These are phyloP conservation scores for Leptoclinus maculatus DNA, from an alignment of 2,797 vertebrate species.

Conservation along the genomic window DNA sequence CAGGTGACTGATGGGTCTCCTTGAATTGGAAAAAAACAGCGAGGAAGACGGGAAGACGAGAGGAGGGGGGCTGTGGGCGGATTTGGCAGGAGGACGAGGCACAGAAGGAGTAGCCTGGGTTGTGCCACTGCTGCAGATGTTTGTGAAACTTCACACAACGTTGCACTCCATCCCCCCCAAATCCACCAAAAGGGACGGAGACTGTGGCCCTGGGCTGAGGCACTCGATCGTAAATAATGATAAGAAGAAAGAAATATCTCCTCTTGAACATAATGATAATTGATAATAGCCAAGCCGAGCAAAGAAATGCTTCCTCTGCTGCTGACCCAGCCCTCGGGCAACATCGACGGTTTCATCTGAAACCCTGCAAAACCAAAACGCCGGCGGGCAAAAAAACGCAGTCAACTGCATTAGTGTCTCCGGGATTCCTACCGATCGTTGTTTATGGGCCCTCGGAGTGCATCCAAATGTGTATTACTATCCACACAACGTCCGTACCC, in stretches of 20 bases:
- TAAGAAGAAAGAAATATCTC: slow-evolving; percentile 15
- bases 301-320: slow-evolving; percentile 45
- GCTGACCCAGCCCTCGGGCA: slow-evolving; percentile 42
- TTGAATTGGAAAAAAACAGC: slow-evolving; percentile 28
- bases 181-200: slow-evolving; percentile 16
- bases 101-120: slow-evolving; percentile 54
- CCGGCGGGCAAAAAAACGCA: slow-evolving; percentile 9
- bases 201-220: slow-evolving; percentile 20
- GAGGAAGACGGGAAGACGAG: slow-evolving; percentile 60
- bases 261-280: too few species aligned
- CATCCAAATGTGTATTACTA: slow-evolving; percentile 28
- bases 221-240: slow-evolving; percentile 32
- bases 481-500: slow-evolving; percentile 5
- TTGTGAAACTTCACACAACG: slow-evolving; percentile 53
- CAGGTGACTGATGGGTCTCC: slow-evolving; percentile 54
- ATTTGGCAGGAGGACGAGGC: slow-evolving; percentile 67
- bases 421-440: slow-evolving; percentile 9
- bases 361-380: slow-evolving; percentile 38
- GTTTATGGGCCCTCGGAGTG: slow-evolving; percentile 27
- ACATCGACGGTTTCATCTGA: slow-evolving; percentile 29
- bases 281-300: slow-evolving; percentile 13
- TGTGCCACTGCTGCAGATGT: slow-evolving; percentile 66
- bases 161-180: slow-evolving; percentile 33
- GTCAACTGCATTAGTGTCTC: slow-evolving; percentile 8
- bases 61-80: slow-evolving; percentile 28